phyloP scores from a whole-genome alignment of 1,140 invertebrate species.

The Pachypsylla venusta region DNA sequence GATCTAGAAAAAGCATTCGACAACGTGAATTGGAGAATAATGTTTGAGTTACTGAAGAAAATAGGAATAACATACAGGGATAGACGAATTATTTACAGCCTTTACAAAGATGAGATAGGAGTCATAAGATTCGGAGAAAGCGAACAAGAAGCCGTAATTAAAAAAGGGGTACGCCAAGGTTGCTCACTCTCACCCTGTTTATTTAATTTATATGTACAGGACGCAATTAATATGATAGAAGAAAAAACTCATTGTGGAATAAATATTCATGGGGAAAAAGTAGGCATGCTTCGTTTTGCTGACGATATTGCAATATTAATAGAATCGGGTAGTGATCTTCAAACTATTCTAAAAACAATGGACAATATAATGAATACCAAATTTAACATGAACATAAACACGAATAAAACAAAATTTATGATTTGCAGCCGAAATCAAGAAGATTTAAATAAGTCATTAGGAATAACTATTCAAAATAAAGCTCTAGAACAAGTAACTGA shows the following conservation, averaged over 20 bases:
- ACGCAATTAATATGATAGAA: conserved; percentile 8
- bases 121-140: background rate
- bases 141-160: conserved; percentile 10
- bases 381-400: conserved; percentile 15
- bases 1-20: conserved; percentile 16
- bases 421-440: background rate
- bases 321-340: background rate
- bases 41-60: conserved; percentile 17
- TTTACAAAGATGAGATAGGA: conserved; percentile 16
- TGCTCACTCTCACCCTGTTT: background rate
- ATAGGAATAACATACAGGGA: conserved; percentile 13
- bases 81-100: conserved; percentile 10
- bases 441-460: background rate
- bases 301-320: conserved; percentile 11
- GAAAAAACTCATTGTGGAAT: conserved; percentile 7
- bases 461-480: background rate
- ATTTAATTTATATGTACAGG: conserved; percentile 3
- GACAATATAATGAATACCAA: conserved; percentile 1
- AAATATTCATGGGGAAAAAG: conserved; percentile 8
- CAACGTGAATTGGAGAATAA: conserved; percentile 15
- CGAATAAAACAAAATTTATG: conserved; percentile 6
- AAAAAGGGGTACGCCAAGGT: background rate
- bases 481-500: background rate
- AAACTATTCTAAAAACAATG: conserved; percentile 5
- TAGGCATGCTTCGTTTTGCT: conserved; percentile 9